Percentiles rank a stretch among this genome's conserved stretches.
phyloP scores from a whole-genome alignment of 2,113 vertebrate species.

The Ammodramus savannarum region DNA sequence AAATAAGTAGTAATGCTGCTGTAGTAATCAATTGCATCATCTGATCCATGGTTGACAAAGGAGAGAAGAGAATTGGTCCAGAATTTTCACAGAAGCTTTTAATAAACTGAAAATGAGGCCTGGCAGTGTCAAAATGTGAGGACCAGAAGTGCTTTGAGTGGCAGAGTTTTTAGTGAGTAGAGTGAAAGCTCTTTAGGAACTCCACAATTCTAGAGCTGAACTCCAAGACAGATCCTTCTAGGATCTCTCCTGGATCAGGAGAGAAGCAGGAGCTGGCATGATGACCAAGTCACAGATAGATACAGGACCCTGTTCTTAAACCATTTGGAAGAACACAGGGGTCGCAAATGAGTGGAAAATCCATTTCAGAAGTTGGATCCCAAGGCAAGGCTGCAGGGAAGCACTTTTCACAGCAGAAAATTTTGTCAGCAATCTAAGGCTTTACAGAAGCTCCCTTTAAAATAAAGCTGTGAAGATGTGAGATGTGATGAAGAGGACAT shows the following conservation, averaged over 20 bases:
- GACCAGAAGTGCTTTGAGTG: rapidly evolving
- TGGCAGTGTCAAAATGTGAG: background rate
- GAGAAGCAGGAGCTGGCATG: background rate
- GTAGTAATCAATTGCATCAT: background rate
- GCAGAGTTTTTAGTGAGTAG: background rate
- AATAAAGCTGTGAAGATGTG: background rate
- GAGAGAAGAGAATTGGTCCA: background rate
- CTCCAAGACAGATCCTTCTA: background rate
- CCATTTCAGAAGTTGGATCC: background rate
- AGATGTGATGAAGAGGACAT: background rate
- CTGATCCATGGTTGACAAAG: background rate
- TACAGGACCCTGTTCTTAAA: background rate
- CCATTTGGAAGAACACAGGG: background rate
- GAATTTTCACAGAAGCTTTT: background rate
- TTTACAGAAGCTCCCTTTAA: background rate
- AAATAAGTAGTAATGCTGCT: background rate
- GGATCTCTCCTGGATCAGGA: background rate
- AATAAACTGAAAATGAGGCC: background rate
- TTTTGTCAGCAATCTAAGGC: background rate
- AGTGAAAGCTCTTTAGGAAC: background rate
- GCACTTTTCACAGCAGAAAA: background rate
- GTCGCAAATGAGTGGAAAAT: background rate
- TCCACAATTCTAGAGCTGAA: background rate
- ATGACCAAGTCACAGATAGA: background rate
- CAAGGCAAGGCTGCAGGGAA: background rate